These are phyloP conservation scores for Pagetopsis macropterus DNA, from an alignment of 2,797 vertebrate species.

Conservation along the genomic window DNA sequence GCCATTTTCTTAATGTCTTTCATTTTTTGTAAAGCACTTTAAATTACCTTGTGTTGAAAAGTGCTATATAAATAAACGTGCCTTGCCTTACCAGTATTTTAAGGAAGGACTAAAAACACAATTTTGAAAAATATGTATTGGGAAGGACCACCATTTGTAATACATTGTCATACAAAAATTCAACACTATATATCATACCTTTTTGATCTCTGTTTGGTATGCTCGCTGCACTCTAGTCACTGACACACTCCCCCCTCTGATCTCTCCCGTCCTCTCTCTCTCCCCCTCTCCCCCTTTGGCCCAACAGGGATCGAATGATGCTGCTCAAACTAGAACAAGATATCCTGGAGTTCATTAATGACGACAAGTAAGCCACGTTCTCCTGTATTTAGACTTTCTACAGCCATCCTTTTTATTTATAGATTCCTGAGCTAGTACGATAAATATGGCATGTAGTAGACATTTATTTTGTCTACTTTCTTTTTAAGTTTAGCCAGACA, in stretches of 20 bases:
- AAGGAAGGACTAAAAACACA: neutral
- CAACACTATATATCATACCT: conserved; percentile 16
- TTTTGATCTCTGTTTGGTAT: conserved; percentile 48
- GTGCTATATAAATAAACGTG: too few relatives aligned
- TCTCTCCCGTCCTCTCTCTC: neutral
- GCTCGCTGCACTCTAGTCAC: conserved; percentile 9
- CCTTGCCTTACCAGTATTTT: neutral
- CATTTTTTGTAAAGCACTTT: too few relatives aligned
- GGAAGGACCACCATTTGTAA: neutral
- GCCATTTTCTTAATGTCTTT: too few relatives aligned
- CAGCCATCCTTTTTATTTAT: conserved; percentile 53
- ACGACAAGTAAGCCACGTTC: conserved; percentile 91
- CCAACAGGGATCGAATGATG: conserved; percentile 97
- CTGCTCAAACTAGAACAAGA: conserved; percentile 99
- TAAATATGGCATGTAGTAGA: conserved; percentile 43
- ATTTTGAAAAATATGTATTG: neutral
- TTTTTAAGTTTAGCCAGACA: neutral
- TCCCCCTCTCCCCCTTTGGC: conserved; percentile 33
- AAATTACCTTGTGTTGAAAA: too few relatives aligned
- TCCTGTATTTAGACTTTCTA: conserved; percentile 54
- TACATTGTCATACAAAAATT: conserved; percentile 6
- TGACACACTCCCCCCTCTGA: conserved; percentile 15
- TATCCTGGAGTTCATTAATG: conserved; percentile 98
- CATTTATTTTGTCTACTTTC: conserved; percentile 2
- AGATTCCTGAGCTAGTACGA: conserved; percentile 44